A percentile compares a stretch with the other conserved stretches of the same genome.
Conservation (phyloP, 1,140 invertebrate genomes). For the Drosophila baimaii region DNA sequence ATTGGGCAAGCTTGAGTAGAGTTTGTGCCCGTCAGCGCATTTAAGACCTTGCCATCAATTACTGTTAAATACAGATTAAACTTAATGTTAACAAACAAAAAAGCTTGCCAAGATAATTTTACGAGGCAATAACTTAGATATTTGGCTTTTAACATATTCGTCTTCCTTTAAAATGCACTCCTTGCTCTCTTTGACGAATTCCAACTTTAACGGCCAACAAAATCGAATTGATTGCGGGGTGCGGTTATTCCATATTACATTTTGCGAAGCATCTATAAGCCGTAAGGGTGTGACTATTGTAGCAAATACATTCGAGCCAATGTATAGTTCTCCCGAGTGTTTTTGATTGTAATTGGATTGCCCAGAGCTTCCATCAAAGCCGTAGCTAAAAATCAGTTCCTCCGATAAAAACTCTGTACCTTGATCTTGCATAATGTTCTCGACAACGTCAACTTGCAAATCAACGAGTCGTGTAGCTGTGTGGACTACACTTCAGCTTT, state of each 20-base stretch:
- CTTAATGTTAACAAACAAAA: constrained; percentile 1
- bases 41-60: no score
- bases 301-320: no score
- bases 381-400: not conserved
- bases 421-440: not conserved
- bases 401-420: not conserved
- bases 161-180: not conserved
- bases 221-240: constrained; percentile 4
- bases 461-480: no score
- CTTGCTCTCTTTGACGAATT: not conserved
- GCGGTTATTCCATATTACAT: no score
- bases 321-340: no score
- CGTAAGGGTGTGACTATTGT: no score
- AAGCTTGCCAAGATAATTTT: not conserved
- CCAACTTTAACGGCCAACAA: not conserved
- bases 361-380: not conserved
- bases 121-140: not conserved
- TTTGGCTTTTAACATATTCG: not conserved
- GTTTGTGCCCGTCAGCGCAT: no score
- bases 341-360: no score
- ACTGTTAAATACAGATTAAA: constrained; percentile 1
- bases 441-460: no score
- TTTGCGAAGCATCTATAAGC: no score
- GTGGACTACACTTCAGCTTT: no score
- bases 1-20: no score